Evolutionary conservation across 2,113 vertebrate genomes (phyloP), one percentile per base, ranked within the genome.

Genomic region (Protobothrops flavoviridis): DNA sequence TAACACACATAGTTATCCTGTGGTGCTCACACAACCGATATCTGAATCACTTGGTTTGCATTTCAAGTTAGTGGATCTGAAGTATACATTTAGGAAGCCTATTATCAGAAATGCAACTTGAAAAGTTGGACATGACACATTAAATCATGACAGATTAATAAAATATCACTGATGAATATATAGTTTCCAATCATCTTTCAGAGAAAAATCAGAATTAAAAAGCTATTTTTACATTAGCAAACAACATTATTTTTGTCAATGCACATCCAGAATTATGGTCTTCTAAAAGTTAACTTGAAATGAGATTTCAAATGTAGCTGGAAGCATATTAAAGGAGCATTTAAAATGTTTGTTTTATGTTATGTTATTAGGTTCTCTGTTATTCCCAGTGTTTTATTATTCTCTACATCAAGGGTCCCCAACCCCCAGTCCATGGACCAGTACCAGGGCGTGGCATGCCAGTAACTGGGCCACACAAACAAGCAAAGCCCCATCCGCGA

Each of bases 91-190:
- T 95, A 95, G 94, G 85, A 97, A 97, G 92, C 91, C 69, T 56
- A 93, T 95, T 96, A 95, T 91, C 94, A 95, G 90, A 86, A 95
- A 97, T 92, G 92, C 55, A 86, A 96, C 96, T 56, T 61, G 64
- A 74, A 87, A 94, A 93, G 29, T 93, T 96, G 96, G 33, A 95
- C 88, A n/a, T 95, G 93, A 94, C 94, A 94, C 55, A 88, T 94
- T 94, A 95, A 96, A 96, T 97, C 94, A 94, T 52, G 61, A 94
- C 3, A 33, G 1, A 95, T 97, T 97, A 95, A 95, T 95, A 95
- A 96, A 92, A 50, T 89, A 95, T 94, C 95, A 94, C 23, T 96
- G 88, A 93, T 91, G 91, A 92, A 33, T 89, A 96, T 96, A 96
- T 91, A 92, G 57, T 93, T 95, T 95, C 57, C 87, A 89, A 88